Conservation (phyloP, 2,113 vertebrate species). For the Antigone vipio region DNA sequence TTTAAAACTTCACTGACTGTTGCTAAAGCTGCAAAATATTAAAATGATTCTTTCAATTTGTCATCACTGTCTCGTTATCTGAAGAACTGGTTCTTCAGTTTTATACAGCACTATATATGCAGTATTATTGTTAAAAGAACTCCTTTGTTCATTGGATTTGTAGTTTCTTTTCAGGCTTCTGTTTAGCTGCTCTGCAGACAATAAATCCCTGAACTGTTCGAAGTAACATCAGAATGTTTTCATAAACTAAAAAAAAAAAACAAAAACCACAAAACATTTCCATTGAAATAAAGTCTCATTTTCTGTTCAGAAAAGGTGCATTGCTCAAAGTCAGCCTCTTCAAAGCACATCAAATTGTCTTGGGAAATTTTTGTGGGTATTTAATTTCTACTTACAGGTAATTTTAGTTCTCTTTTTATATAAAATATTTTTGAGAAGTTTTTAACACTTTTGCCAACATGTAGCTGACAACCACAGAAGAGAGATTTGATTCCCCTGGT, state of each 20-base stretch:
- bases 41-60: not conserved
- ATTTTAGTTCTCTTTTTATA: not conserved
- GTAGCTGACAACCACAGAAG: not conserved
- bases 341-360: not conserved
- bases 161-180: not conserved
- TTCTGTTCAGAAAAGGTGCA: not conserved
- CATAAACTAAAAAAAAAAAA: not conserved
- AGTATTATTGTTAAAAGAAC: not conserved
- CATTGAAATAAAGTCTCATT: not conserved
- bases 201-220: not conserved
- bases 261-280: not conserved
- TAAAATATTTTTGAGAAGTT: not conserved
- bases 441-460: not conserved
- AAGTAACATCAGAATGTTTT: not conserved
- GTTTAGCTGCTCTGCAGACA: not conserved
- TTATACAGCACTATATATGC: not conserved
- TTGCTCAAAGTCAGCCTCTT: not conserved
- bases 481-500: not conserved
- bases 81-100: not conserved
- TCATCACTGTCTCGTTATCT: not conserved
- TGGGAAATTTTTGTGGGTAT: not conserved
- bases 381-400: slow-evolving; percentile 3
- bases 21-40: not conserved
- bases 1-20: not conserved
- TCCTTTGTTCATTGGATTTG: not conserved